Base-by-base conservation (phyloP, 2,797 vertebrate genomes). In the Acanthopagrus latus region DNA sequence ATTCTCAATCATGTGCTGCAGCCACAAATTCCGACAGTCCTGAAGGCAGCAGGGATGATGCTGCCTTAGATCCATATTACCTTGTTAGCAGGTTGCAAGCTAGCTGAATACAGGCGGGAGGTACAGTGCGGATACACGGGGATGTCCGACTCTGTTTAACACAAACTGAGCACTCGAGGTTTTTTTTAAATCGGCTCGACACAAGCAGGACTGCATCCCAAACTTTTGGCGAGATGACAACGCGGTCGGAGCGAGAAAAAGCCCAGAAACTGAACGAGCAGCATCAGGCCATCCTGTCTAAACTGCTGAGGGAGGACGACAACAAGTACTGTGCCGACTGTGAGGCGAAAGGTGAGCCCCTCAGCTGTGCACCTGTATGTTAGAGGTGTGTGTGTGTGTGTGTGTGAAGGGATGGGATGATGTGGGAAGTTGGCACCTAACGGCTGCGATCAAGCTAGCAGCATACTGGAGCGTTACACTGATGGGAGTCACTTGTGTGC, bases 291-390 rank as follows among this genome's bases (percentile, higher is more conserved):
- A 97, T 97, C 72, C 94, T 97, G 80, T 94, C 96, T 44, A 94
- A 95, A 89, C 96, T 98, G 93, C 94, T 98, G 86, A 86, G 96
- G 58, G 96, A 97, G 64, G 95, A 97, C 56, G 94, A 97, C 90
- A 97, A 98, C 95, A 98, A 97, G 92, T 96, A 95, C 91, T 98
- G 97, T 81, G 97, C 97, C 7, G 97, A 98, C 95, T 98, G 97
- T 73, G 96, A 97, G 91, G 97, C 97, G 7, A 98, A 97, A 95
- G 97, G 97, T 97, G 83, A 85, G 73, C 14, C 17, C 1, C 27
- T 11, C 74, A 13, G 1, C 2, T 46, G 1, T 55, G 3, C 11
- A 20, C 46, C 13, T 2, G 3, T 5, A 5, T 48, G 25, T 41
- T 21, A 23, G 12, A 4, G 3, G 33, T 10, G 38, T 38, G 46